These are phyloP conservation scores for Cephus cinctus DNA, from an alignment of 1,140 invertebrate species.

Conservation along the genomic window DNA sequence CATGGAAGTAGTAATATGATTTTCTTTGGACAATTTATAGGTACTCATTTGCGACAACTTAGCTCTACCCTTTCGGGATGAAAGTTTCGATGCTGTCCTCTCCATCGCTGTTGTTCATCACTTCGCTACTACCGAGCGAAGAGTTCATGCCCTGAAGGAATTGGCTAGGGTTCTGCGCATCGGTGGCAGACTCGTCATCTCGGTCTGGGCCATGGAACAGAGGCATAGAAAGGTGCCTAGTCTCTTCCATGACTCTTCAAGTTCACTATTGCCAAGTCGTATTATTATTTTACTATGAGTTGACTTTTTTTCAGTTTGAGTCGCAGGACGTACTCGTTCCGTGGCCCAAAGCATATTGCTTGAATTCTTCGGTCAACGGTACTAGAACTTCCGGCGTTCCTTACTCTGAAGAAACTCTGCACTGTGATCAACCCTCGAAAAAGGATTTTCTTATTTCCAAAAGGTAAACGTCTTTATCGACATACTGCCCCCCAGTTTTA, in stretches of 20 bases:
- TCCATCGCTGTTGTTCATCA: constrained; percentile 95
- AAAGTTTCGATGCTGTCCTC: constrained; percentile 90
- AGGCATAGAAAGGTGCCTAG: constrained; percentile 68
- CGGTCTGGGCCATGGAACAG: constrained; percentile 97
- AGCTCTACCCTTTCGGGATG: constrained; percentile 85
- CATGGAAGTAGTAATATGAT: too few relatives aligned
- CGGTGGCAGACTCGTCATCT: constrained; percentile 89
- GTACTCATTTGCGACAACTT: constrained; percentile 88
- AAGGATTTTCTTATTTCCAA: constrained; percentile 34
- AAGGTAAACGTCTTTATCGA: too few relatives aligned
- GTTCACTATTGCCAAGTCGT: not conserved
- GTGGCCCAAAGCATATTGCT: constrained; percentile 69
- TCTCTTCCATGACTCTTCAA: not conserved
- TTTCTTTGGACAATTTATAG: too few relatives aligned
- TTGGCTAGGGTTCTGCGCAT: constrained; percentile 84
- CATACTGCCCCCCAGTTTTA: too few relatives aligned
- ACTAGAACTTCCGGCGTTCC: not conserved
- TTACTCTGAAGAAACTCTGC: too few relatives aligned
- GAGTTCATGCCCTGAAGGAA: constrained; percentile 84
- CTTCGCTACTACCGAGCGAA: constrained; percentile 87
- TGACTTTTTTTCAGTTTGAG: constrained; percentile 64
- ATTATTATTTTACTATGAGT: constrained; percentile 1
- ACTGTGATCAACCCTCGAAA: constrained; percentile 23
- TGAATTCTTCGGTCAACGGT: constrained; percentile 26
- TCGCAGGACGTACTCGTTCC: constrained; percentile 94